Evolutionary conservation across 2,888 invertebrate genomes (phyloP).

Genomic region (Acleris laterana): DNA sequence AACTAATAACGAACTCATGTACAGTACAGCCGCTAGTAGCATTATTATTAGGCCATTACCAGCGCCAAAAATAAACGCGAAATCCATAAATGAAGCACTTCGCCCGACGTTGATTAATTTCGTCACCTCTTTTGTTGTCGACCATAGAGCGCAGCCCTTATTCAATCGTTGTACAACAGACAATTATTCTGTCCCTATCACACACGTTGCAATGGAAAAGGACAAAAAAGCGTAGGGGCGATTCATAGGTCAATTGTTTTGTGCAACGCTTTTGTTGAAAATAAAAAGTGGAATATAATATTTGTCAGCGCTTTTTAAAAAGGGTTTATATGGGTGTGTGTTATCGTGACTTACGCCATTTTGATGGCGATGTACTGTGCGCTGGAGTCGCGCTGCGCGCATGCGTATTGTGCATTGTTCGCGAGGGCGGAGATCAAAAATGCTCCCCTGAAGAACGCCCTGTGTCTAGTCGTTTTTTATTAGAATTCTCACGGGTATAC

Average conservation of each 20-base stretch:
- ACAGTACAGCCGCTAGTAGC: background rate
- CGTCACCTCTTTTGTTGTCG: conserved; percentile 66
- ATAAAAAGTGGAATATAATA: conserved; percentile 55
- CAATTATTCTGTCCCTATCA: conserved; percentile 16
- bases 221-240: conserved; percentile 19
- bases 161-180: conserved; percentile 30
- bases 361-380: background rate
- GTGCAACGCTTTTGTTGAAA: conserved; percentile 62
- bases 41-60: background rate
- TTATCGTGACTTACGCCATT: conserved; percentile 44
- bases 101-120: conserved; percentile 68
- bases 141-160: conserved; percentile 62
- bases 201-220: conserved; percentile 11
- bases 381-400: conserved; percentile 53
- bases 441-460: conserved; percentile 58
- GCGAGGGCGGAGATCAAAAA: conserved; percentile 53
- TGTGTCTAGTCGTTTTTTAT: conserved; percentile 44
- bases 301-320: conserved; percentile 38
- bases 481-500: conserved; percentile 42
- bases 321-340: background rate
- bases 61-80: conserved; percentile 23
- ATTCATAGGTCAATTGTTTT: conserved; percentile 63
- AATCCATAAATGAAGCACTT: conserved; percentile 41
- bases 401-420: conserved; percentile 64
- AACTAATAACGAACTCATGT: too few relatives aligned